Conservation (phyloP, 2,797 vertebrate species). For the Gouania willdenowi region DNA sequence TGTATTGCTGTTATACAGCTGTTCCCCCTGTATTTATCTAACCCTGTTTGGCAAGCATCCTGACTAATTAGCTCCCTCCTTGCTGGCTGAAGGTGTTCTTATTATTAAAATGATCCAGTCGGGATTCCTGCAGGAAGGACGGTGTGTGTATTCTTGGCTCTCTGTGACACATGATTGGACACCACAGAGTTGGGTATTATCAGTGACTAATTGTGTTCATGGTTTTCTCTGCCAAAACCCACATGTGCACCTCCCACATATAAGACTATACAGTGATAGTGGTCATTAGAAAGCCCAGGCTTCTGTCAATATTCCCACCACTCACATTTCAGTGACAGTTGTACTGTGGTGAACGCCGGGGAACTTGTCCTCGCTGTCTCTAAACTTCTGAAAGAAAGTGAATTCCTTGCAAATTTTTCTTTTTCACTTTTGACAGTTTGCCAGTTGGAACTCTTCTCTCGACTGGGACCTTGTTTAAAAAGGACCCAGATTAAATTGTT, state of each 20-base stretch:
- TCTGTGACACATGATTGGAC: slow-evolving; percentile 35
- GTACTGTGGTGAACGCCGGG: not conserved
- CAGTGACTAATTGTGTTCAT: slow-evolving; percentile 4
- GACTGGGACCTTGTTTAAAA: not conserved
- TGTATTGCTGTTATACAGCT: too few species aligned
- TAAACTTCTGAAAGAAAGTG: not conserved
- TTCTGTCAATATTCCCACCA: slow-evolving; percentile 12
- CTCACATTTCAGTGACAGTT: too few species aligned
- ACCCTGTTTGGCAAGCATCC: slow-evolving; percentile 37
- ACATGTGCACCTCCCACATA: slow-evolving; percentile 12
- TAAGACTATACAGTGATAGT: not conserved
- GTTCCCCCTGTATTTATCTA: slow-evolving; percentile 15
- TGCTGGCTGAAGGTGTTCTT: slow-evolving; percentile 36
- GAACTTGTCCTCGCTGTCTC: not conserved
- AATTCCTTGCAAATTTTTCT: too few species aligned
- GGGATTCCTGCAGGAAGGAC: slow-evolving; percentile 37
- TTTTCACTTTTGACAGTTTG: not conserved
- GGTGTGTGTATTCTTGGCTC: slow-evolving; percentile 7
- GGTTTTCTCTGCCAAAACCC: slow-evolving; percentile 7
- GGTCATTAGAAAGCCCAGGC: too few species aligned
- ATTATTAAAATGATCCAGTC: slow-evolving; percentile 41
- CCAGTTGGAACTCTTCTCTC: not conserved
- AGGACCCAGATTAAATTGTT: not conserved
- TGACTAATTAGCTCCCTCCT: slow-evolving; percentile 39
- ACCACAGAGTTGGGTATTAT: slow-evolving; percentile 22